Evolutionary conservation across 2,113 vertebrate species (phyloP).

Genomic region (Sebastes schlegelii): DNA sequence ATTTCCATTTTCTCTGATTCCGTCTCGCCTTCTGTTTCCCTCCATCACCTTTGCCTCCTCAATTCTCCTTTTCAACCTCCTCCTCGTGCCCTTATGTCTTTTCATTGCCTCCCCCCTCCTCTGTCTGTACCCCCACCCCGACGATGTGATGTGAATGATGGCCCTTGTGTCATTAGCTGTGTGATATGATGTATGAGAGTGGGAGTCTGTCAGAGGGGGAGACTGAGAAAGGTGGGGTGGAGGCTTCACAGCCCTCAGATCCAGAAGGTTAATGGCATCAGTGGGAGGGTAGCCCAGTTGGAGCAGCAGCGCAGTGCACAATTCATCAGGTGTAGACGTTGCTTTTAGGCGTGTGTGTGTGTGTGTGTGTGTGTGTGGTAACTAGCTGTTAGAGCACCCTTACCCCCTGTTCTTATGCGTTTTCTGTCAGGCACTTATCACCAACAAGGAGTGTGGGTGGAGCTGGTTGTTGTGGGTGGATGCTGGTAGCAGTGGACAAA

Average conservation of each 20-base stretch:
- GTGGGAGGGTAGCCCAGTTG: slow-evolving; percentile 69
- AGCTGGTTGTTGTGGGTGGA: slow-evolving; percentile 45
- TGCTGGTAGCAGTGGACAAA: slow-evolving; percentile 54
- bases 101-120: slow-evolving; percentile 25
- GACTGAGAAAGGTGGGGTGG: slow-evolving; percentile 51
- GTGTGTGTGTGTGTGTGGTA: slow-evolving; percentile 15
- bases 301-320: slow-evolving; percentile 62
- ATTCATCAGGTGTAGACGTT: slow-evolving; percentile 69
- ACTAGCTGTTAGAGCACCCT: slow-evolving; percentile 55
- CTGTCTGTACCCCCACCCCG: slow-evolving; percentile 4
- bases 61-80: slow-evolving; percentile 27
- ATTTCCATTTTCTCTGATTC: slow-evolving; percentile 52
- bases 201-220: slow-evolving; percentile 55
- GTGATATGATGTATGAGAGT: slow-evolving; percentile 78
- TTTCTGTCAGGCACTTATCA: slow-evolving; percentile 71
- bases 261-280: slow-evolving; percentile 82
- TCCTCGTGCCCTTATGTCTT: slow-evolving; percentile 37
- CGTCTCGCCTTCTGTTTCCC: slow-evolving; percentile 24
- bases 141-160: slow-evolving; percentile 61
- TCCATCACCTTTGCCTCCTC: slow-evolving; percentile 22
- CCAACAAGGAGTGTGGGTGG: slow-evolving; percentile 46
- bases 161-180: slow-evolving; percentile 72
- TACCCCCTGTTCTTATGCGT: slow-evolving; percentile 37
- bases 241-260: slow-evolving; percentile 69
- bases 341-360: slow-evolving; percentile 6